Percentiles rank a stretch among this genome's conserved stretches.
These are phyloP conservation scores for Scolanthus callimorphus DNA, from an alignment of 92 coral and sea anemone genomes.

Conservation along the genomic window DNA sequence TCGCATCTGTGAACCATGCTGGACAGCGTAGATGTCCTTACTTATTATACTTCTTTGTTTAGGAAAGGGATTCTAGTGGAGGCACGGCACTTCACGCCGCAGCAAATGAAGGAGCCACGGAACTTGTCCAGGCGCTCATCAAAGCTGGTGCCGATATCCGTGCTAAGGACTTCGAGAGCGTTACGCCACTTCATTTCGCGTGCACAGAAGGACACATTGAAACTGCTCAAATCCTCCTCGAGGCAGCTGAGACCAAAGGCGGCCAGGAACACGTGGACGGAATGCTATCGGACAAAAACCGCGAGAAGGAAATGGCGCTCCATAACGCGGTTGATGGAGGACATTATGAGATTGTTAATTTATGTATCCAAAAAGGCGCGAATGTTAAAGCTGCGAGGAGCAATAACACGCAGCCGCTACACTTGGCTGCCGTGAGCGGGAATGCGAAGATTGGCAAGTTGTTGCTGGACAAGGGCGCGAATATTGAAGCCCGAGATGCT, in stretches of 20 bases:
- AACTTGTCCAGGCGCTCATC: conserved; percentile 47
- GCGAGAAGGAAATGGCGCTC: conserved; percentile 81
- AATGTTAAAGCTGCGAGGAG: conserved; percentile 68
- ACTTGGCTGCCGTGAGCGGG: conserved; percentile 91
- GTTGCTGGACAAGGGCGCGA: conserved; percentile 63
- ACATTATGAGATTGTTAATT: conserved; percentile 53
- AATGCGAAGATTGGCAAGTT: conserved; percentile 66
- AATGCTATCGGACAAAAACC: conserved; percentile 62
- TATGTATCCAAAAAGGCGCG: conserved; percentile 79
- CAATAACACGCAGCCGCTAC: conserved; percentile 86
- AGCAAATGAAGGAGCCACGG: conserved; percentile 42
- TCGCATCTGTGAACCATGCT: too few relatives aligned
- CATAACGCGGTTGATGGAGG: conserved; percentile 91
- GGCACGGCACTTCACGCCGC: conserved; percentile 79
- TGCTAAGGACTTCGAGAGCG: conserved; percentile 64
- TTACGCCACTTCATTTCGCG: conserved; percentile 91
- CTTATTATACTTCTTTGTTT: too few relatives aligned
- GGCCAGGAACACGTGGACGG: conserved; percentile 24
- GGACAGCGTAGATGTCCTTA: too few relatives aligned
- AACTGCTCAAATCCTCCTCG: conserved; percentile 48
- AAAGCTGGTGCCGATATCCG: conserved; percentile 58
- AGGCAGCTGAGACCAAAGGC: conserved; percentile 40
- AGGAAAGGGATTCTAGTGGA: conserved; percentile 70
- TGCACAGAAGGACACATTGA: conserved; percentile 75
- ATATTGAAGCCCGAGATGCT: conserved; percentile 83